Percentiles rank a stretch among this genome's conserved stretches.
Evolutionary conservation across 2,888 invertebrate species (phyloP).

Genomic region (Ectobius pallidus): DNA sequence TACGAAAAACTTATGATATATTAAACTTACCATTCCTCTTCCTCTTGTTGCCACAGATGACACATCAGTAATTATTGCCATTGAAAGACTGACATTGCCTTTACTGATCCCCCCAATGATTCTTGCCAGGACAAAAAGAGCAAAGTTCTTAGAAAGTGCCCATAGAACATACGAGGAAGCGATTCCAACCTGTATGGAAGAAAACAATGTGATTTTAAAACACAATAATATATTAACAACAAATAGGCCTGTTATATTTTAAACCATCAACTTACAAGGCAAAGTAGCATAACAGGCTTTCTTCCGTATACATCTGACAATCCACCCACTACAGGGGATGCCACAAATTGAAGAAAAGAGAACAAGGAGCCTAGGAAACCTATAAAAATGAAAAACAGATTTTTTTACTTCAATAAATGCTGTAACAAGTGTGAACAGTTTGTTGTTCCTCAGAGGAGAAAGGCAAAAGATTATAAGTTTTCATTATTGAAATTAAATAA

Average conservation of each 20-base stretch:
- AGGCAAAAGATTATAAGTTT: too few relatives aligned
- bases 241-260: too few relatives aligned
- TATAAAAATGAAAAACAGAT: slow-evolving; percentile 47
- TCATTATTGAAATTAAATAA: too few relatives aligned
- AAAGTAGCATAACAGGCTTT: slow-evolving; percentile 81
- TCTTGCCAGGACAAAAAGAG: slow-evolving; percentile 88
- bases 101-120: slow-evolving; percentile 95
- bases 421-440: too few relatives aligned
- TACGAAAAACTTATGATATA: too few relatives aligned
- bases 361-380: slow-evolving; percentile 94
- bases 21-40: slow-evolving; percentile 87
- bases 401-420: neutral
- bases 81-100: slow-evolving; percentile 93
- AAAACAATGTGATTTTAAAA: slow-evolving; percentile 29
- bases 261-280: slow-evolving; percentile 68
- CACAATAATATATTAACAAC: too few relatives aligned
- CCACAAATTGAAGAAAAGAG: slow-evolving; percentile 93
- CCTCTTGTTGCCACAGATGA: slow-evolving; percentile 84
- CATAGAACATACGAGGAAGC: slow-evolving; percentile 86
- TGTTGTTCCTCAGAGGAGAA: too few relatives aligned
- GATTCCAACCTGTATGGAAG: slow-evolving; percentile 74
- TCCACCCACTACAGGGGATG: slow-evolving; percentile 92
- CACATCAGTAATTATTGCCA: slow-evolving; percentile 94
- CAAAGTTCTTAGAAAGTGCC: slow-evolving; percentile 86
- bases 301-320: slow-evolving; percentile 95